Evolutionary conservation across 1,140 invertebrate species (phyloP), one percentile per base, ranked within the genome.

Genomic region (Heliconius hewitsoni): DNA sequence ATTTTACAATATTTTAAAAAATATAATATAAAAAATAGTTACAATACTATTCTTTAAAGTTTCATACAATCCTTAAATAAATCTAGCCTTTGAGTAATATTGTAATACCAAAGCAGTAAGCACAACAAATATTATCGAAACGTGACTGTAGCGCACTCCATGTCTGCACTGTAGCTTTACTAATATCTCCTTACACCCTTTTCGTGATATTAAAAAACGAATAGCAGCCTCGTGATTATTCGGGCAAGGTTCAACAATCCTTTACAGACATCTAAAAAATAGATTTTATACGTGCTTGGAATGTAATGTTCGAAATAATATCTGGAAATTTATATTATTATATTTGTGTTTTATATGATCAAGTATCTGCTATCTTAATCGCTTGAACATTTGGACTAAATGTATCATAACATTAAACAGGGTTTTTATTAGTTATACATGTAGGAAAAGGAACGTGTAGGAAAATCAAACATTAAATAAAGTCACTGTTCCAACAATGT

Each of bases 401-500:
- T 57, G n/a, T 57, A 57, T 57, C 9, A 23, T 23, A 57, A 23
- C n/a, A 57, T 9, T 57, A 57, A 57, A 57, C 1, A 16, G 5
- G 5, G 1, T 8, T 57, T 19, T 27, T 6, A 23, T 57, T 57
- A 6, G 8, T 23, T 23, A 57, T 57, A 23, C n/a, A 27, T 9
- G 23, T 39, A 42, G 9, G 34, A 52, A 57, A 52, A 55, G 34
- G 66, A 52, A 34, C 5, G 3, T 42, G 23, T 39, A 55, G 39
- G 39, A 70, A 71, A 80, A 76, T 80, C 66, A 74, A 79, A 79
- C 34, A 79, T 73, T 23, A 60, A 30, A 39, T n/a, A 72, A 30
- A 71, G 71, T 57, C 71, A 37, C 60, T 57, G 71, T 80, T 80
- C 55, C 39, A 76, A 72, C 74, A 80, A 76, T 73, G 74, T 57